Evolutionary conservation across 2,113 vertebrate genomes (phyloP).

Genomic region (Chamaetylas fuelleborni): DNA sequence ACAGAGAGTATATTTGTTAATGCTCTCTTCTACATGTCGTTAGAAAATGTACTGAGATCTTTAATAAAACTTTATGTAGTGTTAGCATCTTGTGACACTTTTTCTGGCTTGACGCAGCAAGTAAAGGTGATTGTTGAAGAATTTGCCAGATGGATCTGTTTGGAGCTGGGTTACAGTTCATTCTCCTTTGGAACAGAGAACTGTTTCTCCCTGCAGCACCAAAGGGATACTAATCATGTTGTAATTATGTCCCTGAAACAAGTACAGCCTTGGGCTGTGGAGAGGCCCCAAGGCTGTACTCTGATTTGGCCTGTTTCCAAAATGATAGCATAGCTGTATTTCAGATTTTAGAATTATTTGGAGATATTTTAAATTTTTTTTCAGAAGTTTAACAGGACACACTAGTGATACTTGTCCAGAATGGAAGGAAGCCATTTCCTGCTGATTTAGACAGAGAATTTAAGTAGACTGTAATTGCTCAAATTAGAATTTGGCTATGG

Average conservation of each 20-base stretch:
- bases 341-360: neutral
- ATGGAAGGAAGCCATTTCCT: constrained; percentile 10
- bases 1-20: neutral
- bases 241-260: constrained; percentile 42
- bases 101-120: neutral
- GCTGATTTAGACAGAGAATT: neutral
- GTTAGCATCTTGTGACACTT: neutral
- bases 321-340: neutral
- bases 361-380: neutral
- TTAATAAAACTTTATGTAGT: neutral
- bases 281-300: neutral
- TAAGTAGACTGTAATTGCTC: neutral
- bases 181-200: neutral
- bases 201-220: neutral
- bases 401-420: neutral
- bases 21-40: fast-evolving
- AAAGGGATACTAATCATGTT: neutral
- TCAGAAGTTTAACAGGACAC: neutral
- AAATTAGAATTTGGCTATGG: constrained; percentile 2
- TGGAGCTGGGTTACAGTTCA: neutral
- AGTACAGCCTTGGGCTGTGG: neutral
- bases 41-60: neutral
- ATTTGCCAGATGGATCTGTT: neutral
- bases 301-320: neutral
- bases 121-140: neutral